Base-by-base conservation (phyloP, 2,888 invertebrate genomes). In the Cataglyphis altisquamis region DNA sequence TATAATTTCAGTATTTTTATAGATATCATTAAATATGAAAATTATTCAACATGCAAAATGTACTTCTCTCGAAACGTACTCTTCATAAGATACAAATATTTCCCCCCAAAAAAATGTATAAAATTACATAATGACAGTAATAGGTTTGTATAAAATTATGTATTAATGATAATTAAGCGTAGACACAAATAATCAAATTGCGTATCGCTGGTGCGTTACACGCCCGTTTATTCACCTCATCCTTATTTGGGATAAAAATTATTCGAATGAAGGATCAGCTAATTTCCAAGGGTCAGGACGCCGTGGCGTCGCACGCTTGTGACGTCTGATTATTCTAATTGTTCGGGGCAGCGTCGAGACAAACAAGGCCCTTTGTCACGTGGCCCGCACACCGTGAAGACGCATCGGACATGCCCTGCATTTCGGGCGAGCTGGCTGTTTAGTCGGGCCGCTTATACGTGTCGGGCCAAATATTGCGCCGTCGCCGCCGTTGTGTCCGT, bases 331-430 rank as follows among this genome's bases (percentile, higher is more conserved):
- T 75, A 82, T 82, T 66, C 82, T 75, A 75, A 67, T 82, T 82
- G 82, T 62, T 78, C 77, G 52, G 63, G 48, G 45, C 25, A 68
- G 9, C 25, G 60, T 48, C 77, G 83, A 84, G 84, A 81, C 82
- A 84, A 52, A 75, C 80, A 32, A 55, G 70, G 82, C 72, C 88
- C 90, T 90, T 90, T 90, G 89, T 90, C 90, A 90, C 83, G 52
- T 83, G 85, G 77, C 32, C 75, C 70, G 81, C 80, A 83, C 86
- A 90, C 89, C 90, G 90, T 90, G 90, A 90, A 90, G 90, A 88
- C 85, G 89, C 84, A 87, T 86, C 86, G 82, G 85, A 84, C 90
- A 86, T 89, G 84, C 89, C 78, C 83, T 84, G 90, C 90, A 90
- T 90, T 89, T 89, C 90, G 85, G 84, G 67, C 73, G 45, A 81